phyloP scores from a whole-genome alignment of 2,797 vertebrate species.

The Amblyraja radiata region DNA sequence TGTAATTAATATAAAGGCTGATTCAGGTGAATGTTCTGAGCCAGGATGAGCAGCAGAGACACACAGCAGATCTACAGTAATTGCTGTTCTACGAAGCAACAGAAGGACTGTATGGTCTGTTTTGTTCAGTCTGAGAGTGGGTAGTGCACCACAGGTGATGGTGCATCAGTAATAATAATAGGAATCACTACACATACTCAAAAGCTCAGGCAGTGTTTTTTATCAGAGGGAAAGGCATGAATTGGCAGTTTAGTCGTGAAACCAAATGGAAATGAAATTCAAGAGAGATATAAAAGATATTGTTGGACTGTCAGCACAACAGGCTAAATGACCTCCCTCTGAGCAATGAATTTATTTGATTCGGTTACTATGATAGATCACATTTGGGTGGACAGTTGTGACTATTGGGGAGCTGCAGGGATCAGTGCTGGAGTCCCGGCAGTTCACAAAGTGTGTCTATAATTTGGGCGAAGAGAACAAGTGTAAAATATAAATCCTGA shows the following conservation, averaged over 20 bases:
- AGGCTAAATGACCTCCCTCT: too few relatives aligned
- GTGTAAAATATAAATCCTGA: too few relatives aligned
- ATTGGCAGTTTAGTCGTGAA: neutral
- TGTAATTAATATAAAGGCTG: neutral
- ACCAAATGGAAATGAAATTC: neutral
- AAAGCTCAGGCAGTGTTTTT: neutral
- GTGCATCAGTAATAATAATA: neutral
- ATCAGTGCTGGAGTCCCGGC: too few relatives aligned
- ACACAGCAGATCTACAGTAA: neutral
- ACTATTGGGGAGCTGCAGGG: too few relatives aligned
- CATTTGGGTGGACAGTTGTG: too few relatives aligned
- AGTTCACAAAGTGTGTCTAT: too few relatives aligned
- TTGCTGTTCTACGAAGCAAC: neutral
- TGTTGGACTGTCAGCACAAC: neutral
- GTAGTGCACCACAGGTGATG: neutral
- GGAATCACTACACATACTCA: neutral
- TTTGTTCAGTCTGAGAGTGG: neutral
- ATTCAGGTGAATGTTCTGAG: slow-evolving; percentile 2
- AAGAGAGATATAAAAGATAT: neutral
- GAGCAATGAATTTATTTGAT: too few relatives aligned
- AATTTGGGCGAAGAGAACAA: too few relatives aligned
- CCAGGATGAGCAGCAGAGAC: neutral
- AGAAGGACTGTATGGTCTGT: neutral
- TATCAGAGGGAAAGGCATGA: neutral
- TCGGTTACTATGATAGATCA: too few relatives aligned